phyloP scores from a whole-genome alignment of 2,113 vertebrate species.

The Sus scrofa region DNA sequence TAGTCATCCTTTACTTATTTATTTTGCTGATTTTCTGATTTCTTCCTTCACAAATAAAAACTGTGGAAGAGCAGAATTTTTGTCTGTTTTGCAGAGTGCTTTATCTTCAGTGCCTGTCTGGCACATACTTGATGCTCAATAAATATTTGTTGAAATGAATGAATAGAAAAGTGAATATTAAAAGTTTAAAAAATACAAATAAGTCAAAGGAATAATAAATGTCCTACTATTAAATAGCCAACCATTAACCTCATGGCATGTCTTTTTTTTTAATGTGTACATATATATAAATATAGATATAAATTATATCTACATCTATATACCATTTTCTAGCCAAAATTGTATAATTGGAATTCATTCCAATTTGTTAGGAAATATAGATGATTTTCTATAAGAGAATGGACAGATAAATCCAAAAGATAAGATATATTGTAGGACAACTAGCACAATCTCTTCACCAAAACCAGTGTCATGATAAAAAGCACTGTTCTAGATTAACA shows the following conservation, averaged over 20 bases:
- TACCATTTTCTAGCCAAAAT: neutral
- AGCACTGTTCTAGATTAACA: neutral
- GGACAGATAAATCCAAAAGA: neutral
- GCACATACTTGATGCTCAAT: neutral
- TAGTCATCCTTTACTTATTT: neutral
- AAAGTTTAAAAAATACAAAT: conserved; percentile 4
- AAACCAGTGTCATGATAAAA: neutral
- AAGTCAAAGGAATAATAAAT: neutral
- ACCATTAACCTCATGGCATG: neutral
- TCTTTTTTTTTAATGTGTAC: neutral
- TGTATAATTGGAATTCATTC: neutral
- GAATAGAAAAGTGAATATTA: neutral
- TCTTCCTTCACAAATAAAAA: neutral
- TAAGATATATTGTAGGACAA: neutral
- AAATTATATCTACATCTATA: neutral
- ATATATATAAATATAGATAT: neutral
- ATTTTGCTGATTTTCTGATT: neutral
- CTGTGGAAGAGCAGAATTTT: neutral
- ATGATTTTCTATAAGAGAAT: neutral
- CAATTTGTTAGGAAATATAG: neutral
- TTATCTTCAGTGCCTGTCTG: neutral
- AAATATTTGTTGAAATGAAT: neutral
- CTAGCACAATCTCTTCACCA: neutral
- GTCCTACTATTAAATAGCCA: neutral
- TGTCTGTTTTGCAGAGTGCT: neutral